These are phyloP conservation scores for Alexandromys fortis DNA, from an alignment of 2,113 vertebrate species.

Conservation along the genomic window DNA sequence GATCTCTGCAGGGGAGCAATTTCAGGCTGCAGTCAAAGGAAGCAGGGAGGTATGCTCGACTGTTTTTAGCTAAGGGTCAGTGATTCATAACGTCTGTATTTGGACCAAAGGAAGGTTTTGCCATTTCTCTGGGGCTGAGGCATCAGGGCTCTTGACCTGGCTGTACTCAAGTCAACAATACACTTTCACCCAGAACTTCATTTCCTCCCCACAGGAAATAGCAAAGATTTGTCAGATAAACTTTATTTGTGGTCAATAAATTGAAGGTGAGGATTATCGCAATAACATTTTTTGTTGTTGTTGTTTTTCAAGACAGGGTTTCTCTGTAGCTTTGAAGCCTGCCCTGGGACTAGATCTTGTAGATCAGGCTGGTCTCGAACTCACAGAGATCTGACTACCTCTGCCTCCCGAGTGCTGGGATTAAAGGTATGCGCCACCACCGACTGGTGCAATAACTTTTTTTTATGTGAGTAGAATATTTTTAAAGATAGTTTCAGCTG, in stretches of 20 bases:
- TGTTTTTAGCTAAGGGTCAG: neutral
- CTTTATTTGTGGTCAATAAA: neutral
- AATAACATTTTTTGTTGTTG: neutral
- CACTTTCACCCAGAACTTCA: neutral
- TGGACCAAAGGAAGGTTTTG: neutral
- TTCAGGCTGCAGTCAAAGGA: neutral
- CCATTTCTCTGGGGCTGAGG: neutral
- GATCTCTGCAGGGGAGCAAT: neutral
- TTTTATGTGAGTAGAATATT: neutral
- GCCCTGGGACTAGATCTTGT: too few species aligned
- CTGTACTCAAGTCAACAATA: neutral
- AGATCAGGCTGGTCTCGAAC: too few species aligned
- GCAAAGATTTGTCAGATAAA: neutral
- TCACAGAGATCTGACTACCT: too few species aligned
- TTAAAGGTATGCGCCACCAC: too few species aligned
- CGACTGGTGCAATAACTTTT: neutral
- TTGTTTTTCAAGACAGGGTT: too few species aligned
- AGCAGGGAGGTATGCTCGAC: neutral
- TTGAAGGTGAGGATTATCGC: neutral
- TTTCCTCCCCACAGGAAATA: neutral
- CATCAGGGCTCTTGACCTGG: neutral
- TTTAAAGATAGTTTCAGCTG: conserved; percentile 1
- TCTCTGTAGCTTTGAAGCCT: too few species aligned
- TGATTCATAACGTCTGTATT: neutral
- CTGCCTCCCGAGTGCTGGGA: too few species aligned